Percentiles rank a stretch among this genome's conserved stretches.
These are phyloP conservation scores for Dipodomys ordii DNA, from an alignment of 2,113 vertebrate genomes.

Conservation along the genomic window DNA sequence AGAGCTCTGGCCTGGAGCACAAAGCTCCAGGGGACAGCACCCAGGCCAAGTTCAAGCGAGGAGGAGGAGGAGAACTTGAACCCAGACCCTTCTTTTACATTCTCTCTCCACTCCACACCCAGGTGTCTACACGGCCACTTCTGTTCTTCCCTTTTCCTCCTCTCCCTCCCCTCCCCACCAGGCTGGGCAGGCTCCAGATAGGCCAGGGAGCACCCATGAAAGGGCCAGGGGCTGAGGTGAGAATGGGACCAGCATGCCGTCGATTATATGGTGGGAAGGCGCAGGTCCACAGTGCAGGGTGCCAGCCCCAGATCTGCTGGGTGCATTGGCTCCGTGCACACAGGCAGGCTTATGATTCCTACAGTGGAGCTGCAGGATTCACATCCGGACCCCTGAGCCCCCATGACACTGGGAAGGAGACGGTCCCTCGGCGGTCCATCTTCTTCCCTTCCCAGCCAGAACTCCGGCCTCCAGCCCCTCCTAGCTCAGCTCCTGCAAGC, in stretches of 20 bases:
- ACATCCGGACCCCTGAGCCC: background rate
- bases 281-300: background rate
- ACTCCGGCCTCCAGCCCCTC: background rate
- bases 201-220: background rate
- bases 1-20: no score
- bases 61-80: no score
- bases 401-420: background rate
- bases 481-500: background rate
- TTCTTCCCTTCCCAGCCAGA: background rate
- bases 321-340: no score
- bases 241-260: fast-evolving
- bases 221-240: no score
- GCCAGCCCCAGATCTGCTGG: no score
- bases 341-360: no score
- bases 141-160: background rate
- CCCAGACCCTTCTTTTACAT: background rate
- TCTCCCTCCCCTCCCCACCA: fast-evolving
- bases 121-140: fast-evolving
- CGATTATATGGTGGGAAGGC: fast-evolving
- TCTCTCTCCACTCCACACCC: no score
- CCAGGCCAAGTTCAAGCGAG: no score
- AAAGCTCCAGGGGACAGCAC: no score
- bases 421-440: background rate
- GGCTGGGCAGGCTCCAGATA: fast-evolving
- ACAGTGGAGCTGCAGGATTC: background rate